phyloP scores from a whole-genome alignment of 2,797 vertebrate species.

The Gastrophryne carolinensis region DNA sequence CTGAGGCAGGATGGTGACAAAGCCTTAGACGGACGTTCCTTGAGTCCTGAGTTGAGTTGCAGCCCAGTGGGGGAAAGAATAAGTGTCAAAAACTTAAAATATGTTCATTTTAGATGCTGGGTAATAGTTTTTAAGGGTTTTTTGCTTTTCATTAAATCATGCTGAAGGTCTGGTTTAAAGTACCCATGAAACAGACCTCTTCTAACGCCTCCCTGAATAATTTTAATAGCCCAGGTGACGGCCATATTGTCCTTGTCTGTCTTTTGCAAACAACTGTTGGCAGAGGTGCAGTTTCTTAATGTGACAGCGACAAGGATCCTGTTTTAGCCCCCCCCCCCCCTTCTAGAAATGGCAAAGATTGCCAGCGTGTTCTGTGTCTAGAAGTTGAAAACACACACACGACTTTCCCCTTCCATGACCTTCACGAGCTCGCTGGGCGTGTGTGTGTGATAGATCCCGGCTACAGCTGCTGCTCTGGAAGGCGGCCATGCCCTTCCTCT shows the following conservation, averaged over 20 bases:
- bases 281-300: background rate
- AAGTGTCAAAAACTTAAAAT: too few relatives aligned
- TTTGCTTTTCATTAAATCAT: too few relatives aligned
- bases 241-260: background rate
- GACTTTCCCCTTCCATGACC: constrained; percentile 13
- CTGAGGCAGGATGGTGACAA: too few relatives aligned
- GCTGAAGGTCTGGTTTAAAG: too few relatives aligned
- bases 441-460: constrained; percentile 9
- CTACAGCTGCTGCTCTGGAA: constrained; percentile 46
- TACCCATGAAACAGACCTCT: too few relatives aligned
- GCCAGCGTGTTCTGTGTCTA: background rate
- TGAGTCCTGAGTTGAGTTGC: too few relatives aligned
- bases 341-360: background rate
- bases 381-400: constrained; percentile 12
- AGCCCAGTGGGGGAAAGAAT: too few relatives aligned
- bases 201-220: too few relatives aligned
- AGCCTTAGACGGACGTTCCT: too few relatives aligned
- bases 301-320: background rate
- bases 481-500: constrained; percentile 9
- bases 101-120: too few relatives aligned
- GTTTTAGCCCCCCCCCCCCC: background rate
- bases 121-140: too few relatives aligned
- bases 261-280: background rate
- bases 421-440: background rate
- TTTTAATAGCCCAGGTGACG: too few relatives aligned